These are phyloP conservation scores for Coleophora flavipennella DNA, from an alignment of 2,888 invertebrate species.

Conservation along the genomic window DNA sequence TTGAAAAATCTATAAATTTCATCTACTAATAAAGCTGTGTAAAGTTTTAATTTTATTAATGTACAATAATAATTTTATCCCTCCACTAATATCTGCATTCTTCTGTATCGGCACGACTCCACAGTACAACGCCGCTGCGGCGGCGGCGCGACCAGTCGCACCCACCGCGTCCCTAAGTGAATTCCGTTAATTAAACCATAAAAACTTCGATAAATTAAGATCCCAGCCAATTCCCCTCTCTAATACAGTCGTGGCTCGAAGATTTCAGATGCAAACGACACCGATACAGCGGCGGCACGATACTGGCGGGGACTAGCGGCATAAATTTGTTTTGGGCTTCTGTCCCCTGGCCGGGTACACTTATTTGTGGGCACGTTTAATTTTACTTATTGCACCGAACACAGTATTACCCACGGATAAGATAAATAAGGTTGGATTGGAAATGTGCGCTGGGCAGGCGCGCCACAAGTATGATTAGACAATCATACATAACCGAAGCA, in stretches of 20 bases:
- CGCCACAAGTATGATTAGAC: too few species aligned
- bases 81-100: too few species aligned
- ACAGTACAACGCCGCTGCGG: slow-evolving; percentile 26
- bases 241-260: slow-evolving; percentile 60
- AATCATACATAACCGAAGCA: too few species aligned
- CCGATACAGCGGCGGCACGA: slow-evolving; percentile 39
- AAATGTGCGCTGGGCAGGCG: too few species aligned
- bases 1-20: too few species aligned
- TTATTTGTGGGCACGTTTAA: slow-evolving; percentile 60
- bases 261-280: slow-evolving; percentile 70
- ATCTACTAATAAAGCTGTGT: too few species aligned
- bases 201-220: slow-evolving; percentile 75
- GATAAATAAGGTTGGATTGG: too few species aligned
- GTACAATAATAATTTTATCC: too few species aligned
- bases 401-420: too few species aligned
- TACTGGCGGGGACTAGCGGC: slow-evolving; percentile 36
- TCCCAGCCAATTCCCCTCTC: slow-evolving; percentile 69
- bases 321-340: slow-evolving; percentile 44
- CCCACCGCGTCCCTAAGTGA: slow-evolving; percentile 55
- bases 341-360: slow-evolving; percentile 34
- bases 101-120: too few species aligned
- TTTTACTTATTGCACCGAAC: slow-evolving; percentile 43
- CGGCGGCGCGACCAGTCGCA: slow-evolving; percentile 31
- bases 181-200: slow-evolving; percentile 75
- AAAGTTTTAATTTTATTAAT: too few species aligned